Evolutionary conservation across 2,113 vertebrate species (phyloP).

Genomic region (Lichenostomus cassidix): DNA sequence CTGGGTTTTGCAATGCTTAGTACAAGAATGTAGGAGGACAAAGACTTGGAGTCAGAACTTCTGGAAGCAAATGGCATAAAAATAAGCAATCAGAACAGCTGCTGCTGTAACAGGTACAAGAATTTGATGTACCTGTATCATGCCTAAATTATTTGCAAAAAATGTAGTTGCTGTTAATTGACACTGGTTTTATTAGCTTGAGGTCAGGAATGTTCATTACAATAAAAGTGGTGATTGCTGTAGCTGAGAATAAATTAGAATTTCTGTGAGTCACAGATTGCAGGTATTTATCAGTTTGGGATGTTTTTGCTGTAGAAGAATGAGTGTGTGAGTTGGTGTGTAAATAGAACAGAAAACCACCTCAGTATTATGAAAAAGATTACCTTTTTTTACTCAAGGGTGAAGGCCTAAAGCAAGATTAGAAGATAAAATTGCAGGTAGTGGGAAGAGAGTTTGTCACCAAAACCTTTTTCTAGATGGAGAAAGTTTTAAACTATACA

Average conservation of each 20-base stretch:
- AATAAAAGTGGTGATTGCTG: background rate
- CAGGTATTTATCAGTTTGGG: background rate
- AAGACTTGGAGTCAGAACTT: background rate
- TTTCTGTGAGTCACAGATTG: background rate
- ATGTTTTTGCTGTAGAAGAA: background rate
- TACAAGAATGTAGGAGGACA: background rate
- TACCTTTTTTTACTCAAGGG: fast-evolving
- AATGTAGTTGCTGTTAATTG: background rate
- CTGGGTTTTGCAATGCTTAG: background rate
- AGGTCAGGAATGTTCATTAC: background rate
- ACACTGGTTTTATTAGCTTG: background rate
- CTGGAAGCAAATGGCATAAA: background rate
- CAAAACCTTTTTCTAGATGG: background rate
- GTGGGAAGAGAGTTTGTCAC: background rate
- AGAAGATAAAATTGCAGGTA: background rate
- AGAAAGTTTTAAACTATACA: background rate
- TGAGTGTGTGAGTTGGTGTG: fast-evolving
- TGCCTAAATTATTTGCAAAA: background rate
- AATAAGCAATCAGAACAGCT: background rate
- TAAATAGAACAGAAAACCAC: background rate
- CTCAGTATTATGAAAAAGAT: background rate
- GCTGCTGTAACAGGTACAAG: background rate
- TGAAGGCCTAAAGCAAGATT: background rate
- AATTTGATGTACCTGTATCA: background rate
- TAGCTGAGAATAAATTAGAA: background rate